These are phyloP conservation scores for Xyliphius kryptos DNA, from an alignment of 2,113 vertebrate genomes.

Conservation along the genomic window DNA sequence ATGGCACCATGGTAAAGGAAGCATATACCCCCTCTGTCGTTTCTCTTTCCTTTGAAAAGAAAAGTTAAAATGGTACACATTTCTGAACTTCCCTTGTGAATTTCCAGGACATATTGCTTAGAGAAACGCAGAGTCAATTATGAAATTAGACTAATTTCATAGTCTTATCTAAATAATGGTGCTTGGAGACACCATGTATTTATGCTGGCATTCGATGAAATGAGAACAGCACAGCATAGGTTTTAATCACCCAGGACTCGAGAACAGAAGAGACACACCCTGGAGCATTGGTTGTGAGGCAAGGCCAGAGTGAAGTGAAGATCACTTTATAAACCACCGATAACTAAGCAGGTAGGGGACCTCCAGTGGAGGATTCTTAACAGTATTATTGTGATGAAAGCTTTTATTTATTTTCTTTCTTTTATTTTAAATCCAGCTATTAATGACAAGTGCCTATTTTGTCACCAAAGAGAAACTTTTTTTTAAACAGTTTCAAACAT, in stretches of 20 bases:
- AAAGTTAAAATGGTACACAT: slow-evolving; percentile 7
- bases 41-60: slow-evolving; percentile 4
- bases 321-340: too few relatives aligned
- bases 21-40: slow-evolving; percentile 4
- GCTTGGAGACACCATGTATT: slow-evolving; percentile 35
- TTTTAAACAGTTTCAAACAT: too few relatives aligned
- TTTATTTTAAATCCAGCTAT: too few relatives aligned
- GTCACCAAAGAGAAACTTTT: too few relatives aligned
- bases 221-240: slow-evolving; percentile 13
- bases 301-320: too few relatives aligned
- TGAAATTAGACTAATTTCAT: slow-evolving; percentile 37
- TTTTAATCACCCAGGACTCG: slow-evolving; percentile 38
- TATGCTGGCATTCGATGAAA: slow-evolving; percentile 34
- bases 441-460: too few relatives aligned
- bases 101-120: slow-evolving; percentile 39
- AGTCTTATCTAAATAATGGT: slow-evolving; percentile 41
- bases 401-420: too few relatives aligned
- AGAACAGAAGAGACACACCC: too few relatives aligned
- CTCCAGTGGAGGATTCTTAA: too few relatives aligned
- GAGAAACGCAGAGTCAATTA: slow-evolving; percentile 36
- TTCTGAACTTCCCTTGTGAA: slow-evolving; percentile 37
- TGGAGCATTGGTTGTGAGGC: too few relatives aligned
- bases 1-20: slow-evolving; percentile 57
- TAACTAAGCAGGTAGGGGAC: too few relatives aligned
- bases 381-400: too few relatives aligned